Conservation (phyloP, 2,113 vertebrate genomes). For the rabbit (Oryctolagus cuniculus) region mOryCun1.1 NC_091438.1:150220501-150221000, state of each 20-base stretch:
- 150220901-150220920: not conserved
- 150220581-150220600: not conserved
- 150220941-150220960: not conserved
- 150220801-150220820: too few relatives aligned
- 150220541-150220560: not conserved
- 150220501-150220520: slow-evolving; percentile 12
- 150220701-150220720: not conserved
- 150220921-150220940: not conserved
- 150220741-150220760: not conserved
- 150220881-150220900: not conserved
- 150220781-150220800: not conserved
- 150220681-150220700: not conserved
- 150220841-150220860: not conserved
- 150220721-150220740: not conserved
- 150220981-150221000: not conserved
- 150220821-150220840: not conserved
- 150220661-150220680: accelerated
- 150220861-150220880: not conserved
- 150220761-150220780: not conserved
- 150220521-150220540: not conserved
- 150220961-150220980: not conserved
- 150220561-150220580: slow-evolving; percentile 32
- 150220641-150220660: not conserved
- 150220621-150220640: not conserved
- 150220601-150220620: not conserved